Evolutionary conservation across 2,113 vertebrate genomes (phyloP).

Genomic region (Limnothrissa miodon): DNA sequence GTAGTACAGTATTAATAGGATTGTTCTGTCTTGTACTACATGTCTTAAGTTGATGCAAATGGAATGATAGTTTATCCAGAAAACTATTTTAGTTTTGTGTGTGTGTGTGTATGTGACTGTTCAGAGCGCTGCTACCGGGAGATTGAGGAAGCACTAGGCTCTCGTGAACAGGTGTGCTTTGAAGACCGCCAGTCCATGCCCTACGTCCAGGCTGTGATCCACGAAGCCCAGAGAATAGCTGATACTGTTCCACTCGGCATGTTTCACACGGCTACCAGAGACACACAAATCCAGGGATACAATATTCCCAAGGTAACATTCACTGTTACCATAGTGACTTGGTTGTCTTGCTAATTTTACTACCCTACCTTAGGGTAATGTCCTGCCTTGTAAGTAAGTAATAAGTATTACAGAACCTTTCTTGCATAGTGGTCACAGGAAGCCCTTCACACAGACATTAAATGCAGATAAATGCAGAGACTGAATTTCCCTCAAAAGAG

Average conservation of each 20-base stretch:
- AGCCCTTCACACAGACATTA: too few species aligned
- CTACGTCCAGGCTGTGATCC: slow-evolving; percentile 56
- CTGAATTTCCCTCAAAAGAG: too few species aligned
- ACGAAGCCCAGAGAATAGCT: slow-evolving; percentile 45
- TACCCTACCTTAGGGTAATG: too few species aligned
- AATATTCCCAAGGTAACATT: slow-evolving; percentile 35
- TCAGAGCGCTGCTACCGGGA: slow-evolving; percentile 60
- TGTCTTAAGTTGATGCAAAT: too few species aligned
- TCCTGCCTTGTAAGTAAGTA: too few species aligned
- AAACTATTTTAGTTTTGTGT: neutral
- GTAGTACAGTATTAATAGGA: too few species aligned
- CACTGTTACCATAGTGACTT: neutral
- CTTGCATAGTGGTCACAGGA: too few species aligned
- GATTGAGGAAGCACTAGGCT: slow-evolving; percentile 59
- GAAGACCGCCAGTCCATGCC: slow-evolving; percentile 62
- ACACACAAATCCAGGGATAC: slow-evolving; percentile 32
- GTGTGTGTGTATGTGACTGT: neutral
- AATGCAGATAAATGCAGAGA: too few species aligned
- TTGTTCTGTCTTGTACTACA: too few species aligned
- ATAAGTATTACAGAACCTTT: too few species aligned
- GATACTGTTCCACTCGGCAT: slow-evolving; percentile 40
- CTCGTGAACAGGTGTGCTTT: slow-evolving; percentile 38
- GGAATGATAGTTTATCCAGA: too few species aligned
- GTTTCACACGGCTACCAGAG: slow-evolving; percentile 35
- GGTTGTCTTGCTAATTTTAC: neutral